Percentiles rank a stretch among this genome's conserved stretches.
These are phyloP conservation scores for Horisme vitalbata DNA, from an alignment of 2,888 invertebrate genomes.

Conservation along the genomic window DNA sequence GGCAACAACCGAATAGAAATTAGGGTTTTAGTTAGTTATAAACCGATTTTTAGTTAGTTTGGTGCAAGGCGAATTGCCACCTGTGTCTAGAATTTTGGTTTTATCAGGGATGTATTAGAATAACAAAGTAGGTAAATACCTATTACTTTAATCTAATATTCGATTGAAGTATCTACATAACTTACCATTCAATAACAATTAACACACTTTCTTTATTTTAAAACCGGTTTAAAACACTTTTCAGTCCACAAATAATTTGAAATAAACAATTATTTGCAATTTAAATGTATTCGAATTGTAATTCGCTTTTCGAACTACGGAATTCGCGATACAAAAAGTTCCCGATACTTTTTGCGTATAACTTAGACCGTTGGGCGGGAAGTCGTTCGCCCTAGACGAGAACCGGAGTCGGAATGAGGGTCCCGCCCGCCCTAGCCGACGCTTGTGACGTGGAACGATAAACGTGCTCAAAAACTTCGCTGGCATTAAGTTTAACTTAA, in stretches of 20 bases:
- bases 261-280: neutral
- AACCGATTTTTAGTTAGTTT: too few species aligned
- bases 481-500: slow-evolving; percentile 21
- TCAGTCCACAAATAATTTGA: slow-evolving; percentile 2
- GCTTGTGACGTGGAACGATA: slow-evolving; percentile 11
- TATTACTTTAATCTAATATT: too few species aligned
- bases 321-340: slow-evolving; percentile 9
- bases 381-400: slow-evolving; percentile 52
- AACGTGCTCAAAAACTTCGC: slow-evolving; percentile 11
- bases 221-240: slow-evolving; percentile 2
- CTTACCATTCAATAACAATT: slow-evolving; percentile 8
- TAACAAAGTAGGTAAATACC: too few species aligned
- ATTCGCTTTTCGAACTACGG: neutral
- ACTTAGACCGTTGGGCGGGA: slow-evolving; percentile 38
- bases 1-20: too few species aligned
- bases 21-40: too few species aligned
- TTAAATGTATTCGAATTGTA: neutral
- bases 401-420: slow-evolving; percentile 44
- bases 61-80: too few species aligned
- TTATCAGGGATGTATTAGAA: too few species aligned
- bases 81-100: too few species aligned
- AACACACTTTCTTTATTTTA: neutral
- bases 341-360: slow-evolving; percentile 37
- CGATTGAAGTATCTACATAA: neutral
- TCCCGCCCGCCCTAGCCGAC: slow-evolving; percentile 46